phyloP scores from a whole-genome alignment of 2,888 invertebrate genomes.

The Lasiommata megera region DNA sequence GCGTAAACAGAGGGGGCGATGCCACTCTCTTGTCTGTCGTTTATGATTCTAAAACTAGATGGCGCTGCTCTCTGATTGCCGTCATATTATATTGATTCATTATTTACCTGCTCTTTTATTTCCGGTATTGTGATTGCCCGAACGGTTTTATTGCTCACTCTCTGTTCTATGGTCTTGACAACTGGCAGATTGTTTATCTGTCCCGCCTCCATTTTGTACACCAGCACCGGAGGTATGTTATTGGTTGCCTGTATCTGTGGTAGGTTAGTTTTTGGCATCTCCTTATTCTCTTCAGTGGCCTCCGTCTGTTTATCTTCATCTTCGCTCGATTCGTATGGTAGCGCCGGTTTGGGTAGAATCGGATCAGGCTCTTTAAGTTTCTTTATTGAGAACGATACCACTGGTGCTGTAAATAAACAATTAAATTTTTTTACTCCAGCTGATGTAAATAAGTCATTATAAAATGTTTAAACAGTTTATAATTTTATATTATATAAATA shows the following conservation, averaged over 20 bases:
- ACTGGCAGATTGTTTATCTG: conserved; percentile 45
- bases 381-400: conserved; percentile 90
- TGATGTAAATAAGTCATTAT: too few species aligned
- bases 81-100: too few species aligned
- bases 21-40: too few species aligned
- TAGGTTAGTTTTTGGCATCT: conserved; percentile 34
- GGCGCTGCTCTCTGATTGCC: too few species aligned
- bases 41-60: too few species aligned
- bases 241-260: conserved; percentile 38
- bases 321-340: conserved; percentile 89
- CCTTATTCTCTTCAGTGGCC: conserved; percentile 36
- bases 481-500: too few species aligned
- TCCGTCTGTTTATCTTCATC: conserved; percentile 59
- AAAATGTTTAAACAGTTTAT: too few species aligned
- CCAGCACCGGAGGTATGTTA: conserved; percentile 52
- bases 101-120: conserved; percentile 27
- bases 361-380: conserved; percentile 88
- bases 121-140: conserved; percentile 25
- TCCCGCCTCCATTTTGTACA: conserved; percentile 63
- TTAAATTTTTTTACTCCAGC: conserved; percentile 2
- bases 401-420: conserved; percentile 79
- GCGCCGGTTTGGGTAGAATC: conserved; percentile 85
- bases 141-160: conserved; percentile 38
- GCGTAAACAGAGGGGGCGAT: too few species aligned
- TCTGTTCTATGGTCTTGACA: conserved; percentile 42